Evolutionary conservation across 2,113 vertebrate species (phyloP).

Genomic region (Eurystomus gularis): DNA sequence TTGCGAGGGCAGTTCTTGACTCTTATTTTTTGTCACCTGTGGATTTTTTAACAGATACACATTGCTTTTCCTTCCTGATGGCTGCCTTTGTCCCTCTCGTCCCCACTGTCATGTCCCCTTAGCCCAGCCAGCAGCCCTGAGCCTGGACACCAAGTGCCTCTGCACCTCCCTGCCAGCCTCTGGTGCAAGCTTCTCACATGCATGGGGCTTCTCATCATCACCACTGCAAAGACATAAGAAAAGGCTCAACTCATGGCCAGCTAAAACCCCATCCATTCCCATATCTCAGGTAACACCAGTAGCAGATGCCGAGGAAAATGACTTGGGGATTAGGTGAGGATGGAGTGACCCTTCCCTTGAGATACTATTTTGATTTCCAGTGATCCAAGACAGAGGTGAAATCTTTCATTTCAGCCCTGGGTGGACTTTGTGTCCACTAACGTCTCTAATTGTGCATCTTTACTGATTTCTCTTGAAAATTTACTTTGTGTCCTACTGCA

Average conservation of each 20-base stretch:
- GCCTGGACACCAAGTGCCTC: fast-evolving
- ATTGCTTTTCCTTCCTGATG: neutral
- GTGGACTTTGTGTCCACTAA: neutral
- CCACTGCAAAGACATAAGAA: neutral
- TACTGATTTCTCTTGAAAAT: neutral
- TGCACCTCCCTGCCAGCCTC: neutral
- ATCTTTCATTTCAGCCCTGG: neutral
- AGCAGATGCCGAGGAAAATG: neutral
- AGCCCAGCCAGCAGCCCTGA: fast-evolving
- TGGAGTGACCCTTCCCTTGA: neutral
- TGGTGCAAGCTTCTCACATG: neutral
- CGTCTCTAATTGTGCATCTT: neutral
- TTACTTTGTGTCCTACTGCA: fast-evolving
- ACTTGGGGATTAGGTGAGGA: neutral
- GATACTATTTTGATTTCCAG: neutral
- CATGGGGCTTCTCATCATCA: too few species aligned
- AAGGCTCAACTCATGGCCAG: neutral
- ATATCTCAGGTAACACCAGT: neutral
- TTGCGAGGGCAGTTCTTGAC: neutral
- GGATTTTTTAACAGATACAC: neutral
- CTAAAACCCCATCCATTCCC: neutral
- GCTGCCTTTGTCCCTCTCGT: neutral
- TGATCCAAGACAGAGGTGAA: neutral
- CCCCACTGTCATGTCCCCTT: neutral
- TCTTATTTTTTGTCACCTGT: neutral